Evolutionary conservation across 2,888 invertebrate genomes (phyloP).

Genomic region (Tubulanus polymorphus): DNA sequence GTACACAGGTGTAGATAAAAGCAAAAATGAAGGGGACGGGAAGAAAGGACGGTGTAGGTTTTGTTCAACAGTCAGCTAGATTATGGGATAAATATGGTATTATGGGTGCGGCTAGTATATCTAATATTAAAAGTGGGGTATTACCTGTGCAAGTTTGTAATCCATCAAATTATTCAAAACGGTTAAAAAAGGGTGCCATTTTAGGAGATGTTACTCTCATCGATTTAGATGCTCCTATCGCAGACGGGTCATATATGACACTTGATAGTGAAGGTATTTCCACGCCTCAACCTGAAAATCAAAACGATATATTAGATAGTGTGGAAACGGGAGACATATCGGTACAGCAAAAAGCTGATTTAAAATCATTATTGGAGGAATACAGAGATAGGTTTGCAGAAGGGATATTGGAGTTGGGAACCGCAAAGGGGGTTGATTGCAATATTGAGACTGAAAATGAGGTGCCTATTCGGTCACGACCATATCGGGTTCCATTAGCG

Average conservation of each 20-base stretch:
- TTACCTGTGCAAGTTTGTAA: neutral
- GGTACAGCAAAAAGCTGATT: neutral
- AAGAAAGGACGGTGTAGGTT: neutral
- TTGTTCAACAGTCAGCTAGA: neutral
- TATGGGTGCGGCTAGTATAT: neutral
- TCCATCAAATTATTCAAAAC: neutral
- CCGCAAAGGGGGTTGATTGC: neutral
- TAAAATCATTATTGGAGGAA: neutral
- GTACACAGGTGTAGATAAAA: neutral
- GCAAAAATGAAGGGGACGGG: neutral
- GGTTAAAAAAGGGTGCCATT: neutral
- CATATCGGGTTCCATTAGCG: neutral
- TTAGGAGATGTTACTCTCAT: neutral
- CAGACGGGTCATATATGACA: neutral
- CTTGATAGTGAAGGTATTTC: neutral
- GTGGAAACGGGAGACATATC: neutral
- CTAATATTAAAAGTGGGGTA: neutral
- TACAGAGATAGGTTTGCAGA: neutral
- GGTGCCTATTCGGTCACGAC: neutral
- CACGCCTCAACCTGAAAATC: too few species aligned
- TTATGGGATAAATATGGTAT: neutral
- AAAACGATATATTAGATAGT: neutral
- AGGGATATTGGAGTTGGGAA: neutral
- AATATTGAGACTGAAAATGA: neutral
- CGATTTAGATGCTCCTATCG: neutral